Evolutionary conservation across 2,113 vertebrate genomes (phyloP), one percentile per base, ranked within the genome.

Genomic region (Cebidichthys violaceus): DNA sequence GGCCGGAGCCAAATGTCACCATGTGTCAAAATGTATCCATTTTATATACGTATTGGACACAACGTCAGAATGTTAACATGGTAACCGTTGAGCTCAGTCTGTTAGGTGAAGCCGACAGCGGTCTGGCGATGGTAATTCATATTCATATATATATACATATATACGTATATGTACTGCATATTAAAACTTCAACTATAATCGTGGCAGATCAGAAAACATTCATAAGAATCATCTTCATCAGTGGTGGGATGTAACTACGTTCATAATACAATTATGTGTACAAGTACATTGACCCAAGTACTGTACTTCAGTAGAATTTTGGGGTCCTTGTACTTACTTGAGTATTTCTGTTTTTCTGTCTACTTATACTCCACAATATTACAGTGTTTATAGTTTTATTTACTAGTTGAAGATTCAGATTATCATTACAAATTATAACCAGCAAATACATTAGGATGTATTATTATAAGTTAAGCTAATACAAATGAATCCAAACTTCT

Each of bases 1-100:
- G 17, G 72, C 65, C 68, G 55, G 41, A 65, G 64, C 47, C 66
- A 80, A 79, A 90, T 79, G 77, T 77, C 69, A 84, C 35, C 22
- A 0, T 22, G 43, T 72, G 71, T 77, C 84, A 79, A 68, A 37
- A 71, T 55, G 9, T 41, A 47, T 68, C 18, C 9, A 64, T 60
- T 54, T 22, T 35, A 20, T 33, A 20, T 33, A 17, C 24, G n/a
- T 35, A 13, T 6, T 22, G 13, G 20, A 71, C 18, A 62, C 59
- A 70, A 70, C 9, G 6, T 41, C 31, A 50, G 24, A 39, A 47
- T 61, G 77, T 59, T 31, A 75, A 67, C 47, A 78, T n/a, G 61
- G 43, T 15, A 45, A 52, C 37, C 6, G 8, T 0, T 52, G 62
- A 72, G 37, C 54, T 41, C 33, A 15, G 24, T 27, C 27, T 55